Percentiles rank a stretch among this genome's conserved stretches.
These are phyloP conservation scores for Taurulus bubalis DNA, from an alignment of 2,113 vertebrate species.

Conservation along the genomic window DNA sequence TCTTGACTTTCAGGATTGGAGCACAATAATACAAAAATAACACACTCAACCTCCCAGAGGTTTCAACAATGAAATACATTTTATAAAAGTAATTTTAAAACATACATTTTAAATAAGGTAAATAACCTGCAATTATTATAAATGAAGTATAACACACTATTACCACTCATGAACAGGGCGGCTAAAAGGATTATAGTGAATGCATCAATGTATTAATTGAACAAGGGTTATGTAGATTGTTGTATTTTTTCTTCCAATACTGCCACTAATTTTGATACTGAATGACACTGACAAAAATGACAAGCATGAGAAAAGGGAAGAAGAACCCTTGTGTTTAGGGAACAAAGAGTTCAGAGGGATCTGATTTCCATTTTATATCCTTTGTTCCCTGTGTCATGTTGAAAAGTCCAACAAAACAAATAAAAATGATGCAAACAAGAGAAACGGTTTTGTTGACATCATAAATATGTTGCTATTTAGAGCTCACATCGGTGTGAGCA, in stretches of 20 bases:
- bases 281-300: constrained; percentile 32
- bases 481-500: constrained; percentile 6
- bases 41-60: neutral
- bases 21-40: constrained; percentile 3
- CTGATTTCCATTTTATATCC: constrained; percentile 25
- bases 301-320: neutral
- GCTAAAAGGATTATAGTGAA: constrained; percentile 15
- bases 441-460: constrained; percentile 45
- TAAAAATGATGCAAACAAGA: constrained; percentile 59
- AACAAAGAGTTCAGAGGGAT: constrained; percentile 52
- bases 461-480: constrained; percentile 51
- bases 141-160: constrained; percentile 17
- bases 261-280: constrained; percentile 16
- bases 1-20: neutral
- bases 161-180: constrained; percentile 20
- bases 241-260: neutral
- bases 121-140: constrained; percentile 11
- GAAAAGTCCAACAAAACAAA: constrained; percentile 45
- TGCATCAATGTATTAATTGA: neutral
- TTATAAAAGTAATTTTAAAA: neutral
- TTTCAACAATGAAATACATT: neutral
- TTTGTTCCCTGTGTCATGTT: constrained; percentile 33
- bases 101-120: neutral
- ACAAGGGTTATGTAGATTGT: neutral
- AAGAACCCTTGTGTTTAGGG: constrained; percentile 3